Evolutionary conservation across 2,113 vertebrate genomes (phyloP), one percentile per base, ranked within the genome.

Genomic region (Procapra przewalskii): DNA sequence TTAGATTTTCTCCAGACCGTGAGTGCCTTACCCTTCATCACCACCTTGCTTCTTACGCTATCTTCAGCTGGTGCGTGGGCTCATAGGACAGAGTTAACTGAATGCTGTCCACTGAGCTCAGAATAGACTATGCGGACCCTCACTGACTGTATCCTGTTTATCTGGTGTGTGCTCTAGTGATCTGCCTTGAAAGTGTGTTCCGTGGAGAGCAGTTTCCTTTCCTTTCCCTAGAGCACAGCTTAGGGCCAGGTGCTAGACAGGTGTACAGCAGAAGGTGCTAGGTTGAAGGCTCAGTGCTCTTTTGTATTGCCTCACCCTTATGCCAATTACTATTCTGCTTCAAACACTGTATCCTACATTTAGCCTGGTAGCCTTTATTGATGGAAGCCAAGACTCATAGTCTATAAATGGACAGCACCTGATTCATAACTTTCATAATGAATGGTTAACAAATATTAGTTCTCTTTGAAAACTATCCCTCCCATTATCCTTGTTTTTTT

Each of bases 381-480:
- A 16, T 23, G 45, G 40, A 17, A 55, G 19, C 29, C 40, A 48
- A 75, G 40, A 43, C 71, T 52, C 48, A 13, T 3, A 40, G 62
- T 17, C 48, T 60, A 19, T 16, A 80, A 52, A 50, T 62, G 55
- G 45, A 48, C 27, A 52, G 77, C 27, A 33, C 27, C 52, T 52
- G 27, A 80, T 88, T 62, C n/a, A 17, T 93, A 40, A 48, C 33
- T 87, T 87, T 36, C 25, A 7, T 87, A 87, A 77, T 13, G 33
- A n/a, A 60, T 50, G 43, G 23, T 60, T 77, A 93, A 48, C 25
- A 59, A 40, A 50, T 50, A 79, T 15, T 62, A 80, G 5, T 33
- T 79, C 23, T 93, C 43, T 79, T 93, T 60, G 54, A 93, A 86
- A 93, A 50, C 43, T 55, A 40, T 77, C 54, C 16, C 2, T 77